Conservation (phyloP, 2,113 vertebrate species). For the Todiramphus saurophagus region DNA sequence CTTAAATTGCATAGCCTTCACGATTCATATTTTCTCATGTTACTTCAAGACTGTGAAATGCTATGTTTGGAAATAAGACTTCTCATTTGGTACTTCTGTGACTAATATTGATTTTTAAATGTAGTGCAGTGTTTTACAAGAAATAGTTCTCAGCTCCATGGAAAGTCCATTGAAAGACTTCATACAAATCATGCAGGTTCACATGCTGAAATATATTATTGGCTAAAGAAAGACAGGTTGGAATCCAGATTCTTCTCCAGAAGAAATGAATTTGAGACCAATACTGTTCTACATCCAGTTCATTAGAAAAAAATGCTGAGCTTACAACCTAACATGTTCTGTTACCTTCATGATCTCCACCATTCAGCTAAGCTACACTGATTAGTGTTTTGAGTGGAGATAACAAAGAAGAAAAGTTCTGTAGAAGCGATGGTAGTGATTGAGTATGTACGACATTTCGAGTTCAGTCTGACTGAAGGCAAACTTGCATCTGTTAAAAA, state of each 20-base stretch:
- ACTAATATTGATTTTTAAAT: background rate
- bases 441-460: background rate
- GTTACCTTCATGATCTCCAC: background rate
- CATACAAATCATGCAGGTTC: background rate
- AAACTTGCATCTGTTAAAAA: background rate
- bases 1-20: background rate
- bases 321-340: background rate
- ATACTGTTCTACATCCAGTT: background rate
- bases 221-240: background rate
- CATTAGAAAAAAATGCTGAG: background rate
- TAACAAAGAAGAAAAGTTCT: background rate
- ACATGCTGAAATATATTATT: background rate
- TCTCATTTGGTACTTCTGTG: background rate
- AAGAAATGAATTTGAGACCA: background rate
- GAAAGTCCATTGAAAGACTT: background rate
- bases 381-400: background rate
- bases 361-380: background rate
- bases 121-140: background rate
- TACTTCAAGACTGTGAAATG: background rate
- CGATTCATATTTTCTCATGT: background rate
- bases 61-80: background rate
- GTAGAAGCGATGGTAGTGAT: background rate
- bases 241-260: background rate
- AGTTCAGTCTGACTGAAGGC: background rate
- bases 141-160: background rate